Evolutionary conservation across 2,888 invertebrate species (phyloP).

Genomic region (Zelleria hepariella): DNA sequence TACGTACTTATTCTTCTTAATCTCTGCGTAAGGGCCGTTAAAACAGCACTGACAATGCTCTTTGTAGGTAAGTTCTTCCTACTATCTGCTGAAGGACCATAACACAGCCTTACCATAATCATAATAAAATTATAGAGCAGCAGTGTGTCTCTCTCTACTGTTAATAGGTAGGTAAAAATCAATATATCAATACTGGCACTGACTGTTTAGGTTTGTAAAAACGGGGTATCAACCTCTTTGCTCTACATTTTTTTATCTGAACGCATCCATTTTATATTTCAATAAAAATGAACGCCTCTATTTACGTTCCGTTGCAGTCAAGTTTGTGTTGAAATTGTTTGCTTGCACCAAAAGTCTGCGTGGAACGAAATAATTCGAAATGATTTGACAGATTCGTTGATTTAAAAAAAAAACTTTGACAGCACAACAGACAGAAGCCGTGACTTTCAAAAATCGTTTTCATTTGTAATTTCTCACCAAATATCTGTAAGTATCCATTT

Average conservation of each 20-base stretch:
- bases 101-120: too few species aligned
- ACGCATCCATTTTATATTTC: not conserved
- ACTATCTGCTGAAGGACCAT: too few species aligned
- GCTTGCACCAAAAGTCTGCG: not conserved
- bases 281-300: not conserved
- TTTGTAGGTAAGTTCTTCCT: too few species aligned
- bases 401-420: constrained; percentile 14
- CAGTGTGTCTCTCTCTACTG: too few species aligned
- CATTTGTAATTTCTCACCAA: constrained; percentile 13
- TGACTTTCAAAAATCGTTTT: constrained; percentile 46
- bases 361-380: not conserved
- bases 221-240: not conserved
- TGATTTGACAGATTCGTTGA: constrained; percentile 17
- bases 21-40: too few species aligned
- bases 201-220: too few species aligned
- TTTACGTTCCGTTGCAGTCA: not conserved
- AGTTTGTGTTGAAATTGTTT: not conserved
- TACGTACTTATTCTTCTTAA: too few species aligned
- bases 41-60: too few species aligned
- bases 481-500: not conserved
- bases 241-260: constrained; percentile 5
- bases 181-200: too few species aligned
- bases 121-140: too few species aligned
- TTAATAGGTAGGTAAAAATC: too few species aligned
- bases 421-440: constrained; percentile 24